phyloP scores from a whole-genome alignment of 2,113 vertebrate genomes.

The Tetraodon nigroviridis region DNA sequence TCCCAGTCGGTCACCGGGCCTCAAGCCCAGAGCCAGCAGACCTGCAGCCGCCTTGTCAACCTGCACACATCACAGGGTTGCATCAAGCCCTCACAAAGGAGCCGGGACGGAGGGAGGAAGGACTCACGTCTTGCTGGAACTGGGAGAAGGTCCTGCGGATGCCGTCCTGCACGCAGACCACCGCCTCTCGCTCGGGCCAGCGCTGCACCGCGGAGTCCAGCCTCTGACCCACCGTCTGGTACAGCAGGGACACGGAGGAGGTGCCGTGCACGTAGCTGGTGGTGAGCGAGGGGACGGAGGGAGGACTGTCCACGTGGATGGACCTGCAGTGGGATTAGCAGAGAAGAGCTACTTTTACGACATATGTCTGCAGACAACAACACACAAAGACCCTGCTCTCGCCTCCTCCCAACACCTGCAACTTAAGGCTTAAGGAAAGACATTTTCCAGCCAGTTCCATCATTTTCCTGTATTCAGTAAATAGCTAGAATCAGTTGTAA shows the following conservation, averaged over 20 bases:
- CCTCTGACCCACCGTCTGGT: constrained; percentile 76
- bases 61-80: constrained; percentile 57
- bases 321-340: constrained; percentile 70
- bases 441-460: too few species aligned
- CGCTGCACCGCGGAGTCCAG: constrained; percentile 68
- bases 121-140: constrained; percentile 81
- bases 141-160: constrained; percentile 81
- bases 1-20: constrained; percentile 84
- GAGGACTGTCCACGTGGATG: constrained; percentile 63
- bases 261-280: constrained; percentile 83
- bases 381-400: too few species aligned
- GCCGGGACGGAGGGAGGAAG: too few species aligned
- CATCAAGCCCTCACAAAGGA: too few species aligned
- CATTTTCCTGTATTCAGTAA: too few species aligned
- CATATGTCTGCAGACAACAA: too few species aligned
- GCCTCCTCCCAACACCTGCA: too few species aligned
- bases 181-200: constrained; percentile 78
- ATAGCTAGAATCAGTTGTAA: too few species aligned
- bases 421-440: too few species aligned
- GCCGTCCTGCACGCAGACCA: constrained; percentile 75
- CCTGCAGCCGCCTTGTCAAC: constrained; percentile 84
- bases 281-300: constrained; percentile 55
- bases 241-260: constrained; percentile 55
- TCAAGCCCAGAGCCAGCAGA: constrained; percentile 84
- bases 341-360: not conserved